Evolutionary conservation across 2,888 invertebrate genomes (phyloP).

Genomic region (Furcula furcula): DNA sequence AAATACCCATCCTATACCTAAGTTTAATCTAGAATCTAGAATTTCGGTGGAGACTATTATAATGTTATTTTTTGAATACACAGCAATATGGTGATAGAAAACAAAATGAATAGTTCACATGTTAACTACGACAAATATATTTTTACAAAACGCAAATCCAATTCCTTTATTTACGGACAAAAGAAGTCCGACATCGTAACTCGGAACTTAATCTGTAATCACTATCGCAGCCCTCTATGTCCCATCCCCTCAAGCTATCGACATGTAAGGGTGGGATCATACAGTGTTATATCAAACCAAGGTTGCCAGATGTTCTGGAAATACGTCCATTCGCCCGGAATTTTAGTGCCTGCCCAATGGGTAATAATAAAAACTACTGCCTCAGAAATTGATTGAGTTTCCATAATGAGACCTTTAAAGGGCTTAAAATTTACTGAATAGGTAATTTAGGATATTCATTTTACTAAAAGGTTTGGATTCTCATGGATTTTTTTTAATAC

Average conservation of each 20-base stretch:
- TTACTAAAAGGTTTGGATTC: too few species aligned
- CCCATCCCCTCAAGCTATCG: slow-evolving; percentile 27
- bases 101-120: too few species aligned
- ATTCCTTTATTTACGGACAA: slow-evolving; percentile 9
- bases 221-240: slow-evolving; percentile 31
- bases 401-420: background rate
- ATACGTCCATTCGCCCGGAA: slow-evolving; percentile 11
- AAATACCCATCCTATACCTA: too few species aligned
- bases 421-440: too few species aligned
- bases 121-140: background rate
- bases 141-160: slow-evolving; percentile 6
- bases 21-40: too few species aligned
- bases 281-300: slow-evolving; percentile 22
- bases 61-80: too few species aligned
- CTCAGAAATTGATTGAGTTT: slow-evolving; percentile 13
- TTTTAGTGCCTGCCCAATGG: slow-evolving; percentile 9
- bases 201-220: slow-evolving; percentile 37
- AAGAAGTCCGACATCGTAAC: slow-evolving; percentile 24
- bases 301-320: slow-evolving; percentile 12
- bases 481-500: too few species aligned
- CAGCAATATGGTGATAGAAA: too few species aligned
- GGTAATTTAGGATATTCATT: too few species aligned
- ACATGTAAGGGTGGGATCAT: slow-evolving; percentile 23
- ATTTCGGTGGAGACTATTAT: too few species aligned
- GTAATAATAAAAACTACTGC: slow-evolving; percentile 10